These are phyloP conservation scores for Homalodisca vitripennis DNA, from an alignment of 1,140 invertebrate species.

Conservation along the genomic window DNA sequence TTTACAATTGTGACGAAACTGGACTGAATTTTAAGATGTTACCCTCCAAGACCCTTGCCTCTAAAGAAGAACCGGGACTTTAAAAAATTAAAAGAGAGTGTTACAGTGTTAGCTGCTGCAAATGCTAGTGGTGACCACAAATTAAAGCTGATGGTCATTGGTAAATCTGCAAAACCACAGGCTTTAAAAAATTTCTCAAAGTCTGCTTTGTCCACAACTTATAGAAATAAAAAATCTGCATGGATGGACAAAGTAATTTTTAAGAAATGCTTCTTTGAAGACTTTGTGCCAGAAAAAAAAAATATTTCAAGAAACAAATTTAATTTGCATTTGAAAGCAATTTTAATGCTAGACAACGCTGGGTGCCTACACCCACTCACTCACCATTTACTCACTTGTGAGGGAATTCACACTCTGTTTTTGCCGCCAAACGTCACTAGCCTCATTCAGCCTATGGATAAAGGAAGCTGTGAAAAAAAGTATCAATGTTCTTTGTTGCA, in stretches of 20 bases:
- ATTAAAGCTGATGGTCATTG: constrained; percentile 42
- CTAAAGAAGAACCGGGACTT: constrained; percentile 25
- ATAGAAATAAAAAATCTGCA: constrained; percentile 44
- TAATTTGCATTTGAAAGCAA: neutral
- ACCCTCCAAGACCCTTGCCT: constrained; percentile 39
- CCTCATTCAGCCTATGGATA: neutral
- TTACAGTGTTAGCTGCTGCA: constrained; percentile 31
- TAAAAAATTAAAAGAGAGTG: neutral
- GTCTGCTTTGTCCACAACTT: constrained; percentile 40
- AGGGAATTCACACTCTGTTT: neutral
- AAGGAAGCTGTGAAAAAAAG: neutral
- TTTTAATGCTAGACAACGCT: constrained; percentile 1
- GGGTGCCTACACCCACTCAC: neutral
- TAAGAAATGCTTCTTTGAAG: constrained; percentile 44
- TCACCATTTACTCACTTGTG: neutral
- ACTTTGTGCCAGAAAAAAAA: constrained; percentile 12
- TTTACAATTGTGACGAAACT: constrained; percentile 46
- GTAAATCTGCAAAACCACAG: constrained; percentile 42
- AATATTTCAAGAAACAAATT: neutral
- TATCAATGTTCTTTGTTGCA: neutral
- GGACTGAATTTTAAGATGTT: constrained; percentile 42
- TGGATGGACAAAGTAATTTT: constrained; percentile 46
- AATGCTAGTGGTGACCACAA: constrained; percentile 43
- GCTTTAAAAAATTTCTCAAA: constrained; percentile 41
- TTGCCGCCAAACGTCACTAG: neutral